phyloP scores from a whole-genome alignment of 53 echinoderm and acorn worm genomes.

The Echinarachnius parma region DNA sequence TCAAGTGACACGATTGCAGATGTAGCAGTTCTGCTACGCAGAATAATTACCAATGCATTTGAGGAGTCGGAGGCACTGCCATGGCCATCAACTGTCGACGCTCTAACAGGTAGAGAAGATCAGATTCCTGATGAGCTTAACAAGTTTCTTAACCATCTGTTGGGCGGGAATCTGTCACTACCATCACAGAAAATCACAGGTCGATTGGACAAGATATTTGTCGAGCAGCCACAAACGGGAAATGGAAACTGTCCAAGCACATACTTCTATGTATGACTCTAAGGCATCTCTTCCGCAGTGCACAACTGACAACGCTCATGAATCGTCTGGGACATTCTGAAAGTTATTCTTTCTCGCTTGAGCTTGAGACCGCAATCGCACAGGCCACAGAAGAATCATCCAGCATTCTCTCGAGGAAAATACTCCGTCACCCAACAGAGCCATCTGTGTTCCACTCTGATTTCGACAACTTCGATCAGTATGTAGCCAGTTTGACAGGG shows the following conservation, averaged over 20 bases:
- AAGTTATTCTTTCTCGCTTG: conserved; percentile 44
- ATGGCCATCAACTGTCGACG: conserved; percentile 23
- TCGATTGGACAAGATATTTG: conserved; percentile 45
- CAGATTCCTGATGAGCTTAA: no score
- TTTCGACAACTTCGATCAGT: conserved; percentile 56
- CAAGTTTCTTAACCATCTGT: no score
- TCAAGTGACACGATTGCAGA: conserved; percentile 7
- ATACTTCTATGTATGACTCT: conserved; percentile 55
- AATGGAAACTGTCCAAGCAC: conserved; percentile 68
- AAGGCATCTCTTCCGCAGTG: conserved; percentile 60
- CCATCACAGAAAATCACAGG: no score
- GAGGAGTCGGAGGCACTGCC: conserved; percentile 13
- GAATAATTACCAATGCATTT: conserved; percentile 26
- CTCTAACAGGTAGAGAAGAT: no score
- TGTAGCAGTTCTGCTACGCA: conserved; percentile 16
- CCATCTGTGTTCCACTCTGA: conserved; percentile 47
- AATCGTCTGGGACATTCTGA: conserved; percentile 58
- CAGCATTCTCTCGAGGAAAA: conserved; percentile 28
- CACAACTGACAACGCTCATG: conserved; percentile 50
- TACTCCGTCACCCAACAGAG: conserved; percentile 38
- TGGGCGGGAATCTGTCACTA: no score
- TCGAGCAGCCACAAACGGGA: conserved; percentile 43
- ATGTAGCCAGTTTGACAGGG: neutral
- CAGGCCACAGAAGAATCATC: conserved; percentile 40
- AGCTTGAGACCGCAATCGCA: conserved; percentile 61